These are phyloP conservation scores for Seira ritae DNA, from an alignment of 2,888 invertebrate species.

Conservation along the genomic window DNA sequence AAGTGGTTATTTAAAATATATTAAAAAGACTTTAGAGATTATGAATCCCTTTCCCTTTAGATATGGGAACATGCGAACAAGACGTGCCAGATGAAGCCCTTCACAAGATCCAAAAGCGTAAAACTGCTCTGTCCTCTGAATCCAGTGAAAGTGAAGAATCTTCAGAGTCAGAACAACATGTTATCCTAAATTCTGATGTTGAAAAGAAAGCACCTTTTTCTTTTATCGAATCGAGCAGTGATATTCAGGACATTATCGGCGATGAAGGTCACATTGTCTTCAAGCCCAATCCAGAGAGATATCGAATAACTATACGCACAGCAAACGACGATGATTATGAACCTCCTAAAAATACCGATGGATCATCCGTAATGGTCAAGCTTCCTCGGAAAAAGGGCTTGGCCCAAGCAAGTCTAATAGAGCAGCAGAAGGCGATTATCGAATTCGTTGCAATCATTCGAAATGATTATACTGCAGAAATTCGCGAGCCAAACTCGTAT, in stretches of 20 bases:
- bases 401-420: neutral
- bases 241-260: constrained; percentile 8
- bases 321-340: neutral
- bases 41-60: neutral
- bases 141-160: no score
- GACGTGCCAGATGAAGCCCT: neutral
- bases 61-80: constrained; percentile 17
- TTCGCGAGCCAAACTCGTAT: constrained; percentile 34
- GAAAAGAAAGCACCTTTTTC: no score
- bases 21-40: neutral
- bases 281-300: constrained; percentile 1
- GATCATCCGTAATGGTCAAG: neutral
- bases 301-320: neutral
- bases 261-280: constrained; percentile 15
- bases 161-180: no score
- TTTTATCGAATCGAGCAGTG: neutral
- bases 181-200: neutral
- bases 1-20: neutral
- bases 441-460: constrained; percentile 38
- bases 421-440: constrained; percentile 25
- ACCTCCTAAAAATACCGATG: neutral
- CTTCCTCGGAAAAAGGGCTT: constrained; percentile 29
- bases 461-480: constrained; percentile 29
- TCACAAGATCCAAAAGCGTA: constrained; percentile 23
- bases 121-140: neutral